Conservation (phyloP, 2,113 vertebrate genomes). For the Gymnobelideus leadbeateri region DNA sequence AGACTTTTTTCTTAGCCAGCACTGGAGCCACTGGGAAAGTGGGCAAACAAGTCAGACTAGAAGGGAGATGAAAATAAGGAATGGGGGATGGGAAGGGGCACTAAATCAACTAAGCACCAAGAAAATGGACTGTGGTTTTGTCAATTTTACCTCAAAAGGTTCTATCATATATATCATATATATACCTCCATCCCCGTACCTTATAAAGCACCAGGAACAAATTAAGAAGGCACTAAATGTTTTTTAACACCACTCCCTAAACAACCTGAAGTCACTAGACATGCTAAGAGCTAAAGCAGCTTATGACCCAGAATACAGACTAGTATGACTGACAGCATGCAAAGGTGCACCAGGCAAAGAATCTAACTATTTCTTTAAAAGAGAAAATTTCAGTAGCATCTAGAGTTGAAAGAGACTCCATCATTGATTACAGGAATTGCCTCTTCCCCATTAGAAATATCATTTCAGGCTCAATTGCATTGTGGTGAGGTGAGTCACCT, state of each 20-base stretch:
- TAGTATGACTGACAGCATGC: not conserved
- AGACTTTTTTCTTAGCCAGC: not conserved
- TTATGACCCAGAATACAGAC: not conserved
- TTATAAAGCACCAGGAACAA: not conserved
- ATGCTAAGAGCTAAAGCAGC: not conserved
- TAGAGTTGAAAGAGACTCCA: too few relatives aligned
- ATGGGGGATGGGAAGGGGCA: not conserved
- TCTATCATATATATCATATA: too few relatives aligned
- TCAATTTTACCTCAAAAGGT: not conserved
- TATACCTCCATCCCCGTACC: too few relatives aligned
- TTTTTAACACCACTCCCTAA: too few relatives aligned
- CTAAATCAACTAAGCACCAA: not conserved
- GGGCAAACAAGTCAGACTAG: not conserved
- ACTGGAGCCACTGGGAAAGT: not conserved
- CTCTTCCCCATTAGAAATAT: not conserved
- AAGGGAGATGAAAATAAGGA: not conserved
- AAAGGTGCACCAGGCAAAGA: not conserved
- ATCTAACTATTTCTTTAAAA: not conserved
- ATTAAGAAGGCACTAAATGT: not conserved
- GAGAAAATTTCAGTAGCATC: not conserved
- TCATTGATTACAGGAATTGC: rapidly evolving
- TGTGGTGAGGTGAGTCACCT: not conserved
- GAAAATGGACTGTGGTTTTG: not conserved
- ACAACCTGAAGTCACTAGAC: not conserved
- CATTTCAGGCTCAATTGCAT: not conserved